Base-by-base conservation (phyloP, 2,113 vertebrate genomes). In the Dipodomys ordii region DNA sequence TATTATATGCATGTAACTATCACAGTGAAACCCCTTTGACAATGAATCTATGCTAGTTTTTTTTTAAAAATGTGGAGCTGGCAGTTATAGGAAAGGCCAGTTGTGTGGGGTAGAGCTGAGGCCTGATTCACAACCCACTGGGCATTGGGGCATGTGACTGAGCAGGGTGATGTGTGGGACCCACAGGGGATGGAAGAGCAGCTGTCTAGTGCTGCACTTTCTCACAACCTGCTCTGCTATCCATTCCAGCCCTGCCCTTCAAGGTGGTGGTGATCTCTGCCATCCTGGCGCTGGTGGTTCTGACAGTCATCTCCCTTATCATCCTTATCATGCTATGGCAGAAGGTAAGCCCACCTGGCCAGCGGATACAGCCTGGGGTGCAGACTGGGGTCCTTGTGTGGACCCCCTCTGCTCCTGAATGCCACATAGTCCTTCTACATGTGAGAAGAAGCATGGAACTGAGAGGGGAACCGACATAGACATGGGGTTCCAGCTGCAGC, bases 251-350 rank as follows among this genome's bases (percentile, higher is more conserved):
- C 9, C 97, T 99, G 65, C 99, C 99, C 0, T 99, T 99, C 97
- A 99, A 99, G 97, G 98, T 99, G 96, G 98, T 99, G 92, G 98
- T 99, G 83, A 98, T 99, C 97, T 99, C 99, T 10, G 98, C 98
- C 82, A 98, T 99, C 96, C 96, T 99, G 87, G 99, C 98, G 62
- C 93, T 99, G 93, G 98, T 99, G 90, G 99, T 99, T 85, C 98
- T 99, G 57, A 97, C 98, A 0, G 95, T 99, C 97, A 98, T 99
- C 97, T 99, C 98, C 83, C 97, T 99, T 93, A 99, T 99, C 97
- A 99, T 99, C 96, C 98, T 99, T 93, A 98, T 99, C 0, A 97
- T 99, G 77, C 97, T 99, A 32, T 99, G 99, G 99, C 99, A 98
- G 96, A 99, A 99, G 99, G 99, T 99, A 97, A 98, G 97, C 91